A percentile compares a stretch with the other conserved stretches of the same genome.
Conservation (phyloP, 1,140 invertebrate genomes). For the Ceratitis capitata region DNA sequence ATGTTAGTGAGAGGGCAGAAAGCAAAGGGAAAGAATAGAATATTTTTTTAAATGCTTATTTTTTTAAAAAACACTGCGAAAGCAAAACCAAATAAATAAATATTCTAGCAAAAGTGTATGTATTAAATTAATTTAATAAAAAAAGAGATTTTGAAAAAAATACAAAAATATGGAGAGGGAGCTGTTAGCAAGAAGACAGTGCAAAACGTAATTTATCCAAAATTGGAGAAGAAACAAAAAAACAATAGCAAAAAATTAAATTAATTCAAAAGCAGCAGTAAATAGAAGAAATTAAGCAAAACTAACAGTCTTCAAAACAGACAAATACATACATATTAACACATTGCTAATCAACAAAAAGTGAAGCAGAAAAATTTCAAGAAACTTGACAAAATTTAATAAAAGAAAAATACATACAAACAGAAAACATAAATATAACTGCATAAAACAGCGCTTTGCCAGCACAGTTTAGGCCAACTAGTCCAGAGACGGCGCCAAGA, state of each 20-base stretch:
- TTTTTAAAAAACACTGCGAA: conserved; percentile 5
- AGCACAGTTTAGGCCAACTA: neutral
- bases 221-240: neutral
- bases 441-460: neutral
- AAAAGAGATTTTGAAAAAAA: no score
- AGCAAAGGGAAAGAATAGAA: neutral
- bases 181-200: neutral
- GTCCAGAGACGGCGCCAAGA: neutral
- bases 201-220: neutral
- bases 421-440: neutral
- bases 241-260: neutral
- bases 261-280: neutral
- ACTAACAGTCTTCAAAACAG: no score
- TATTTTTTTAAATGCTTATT: conserved; percentile 27
- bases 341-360: neutral
- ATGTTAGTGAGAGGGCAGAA: neutral
- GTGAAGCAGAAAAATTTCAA: neutral
- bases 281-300: neutral
- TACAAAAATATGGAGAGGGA: neutral
- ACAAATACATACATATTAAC: neutral
- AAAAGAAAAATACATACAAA: neutral
- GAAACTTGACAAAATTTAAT: neutral
- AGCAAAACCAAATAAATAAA: conserved; percentile 36
- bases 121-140: neutral
- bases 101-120: conserved; percentile 21